Conservation (phyloP, 1,140 invertebrate species). For the Cryptotermes secundus region DNA sequence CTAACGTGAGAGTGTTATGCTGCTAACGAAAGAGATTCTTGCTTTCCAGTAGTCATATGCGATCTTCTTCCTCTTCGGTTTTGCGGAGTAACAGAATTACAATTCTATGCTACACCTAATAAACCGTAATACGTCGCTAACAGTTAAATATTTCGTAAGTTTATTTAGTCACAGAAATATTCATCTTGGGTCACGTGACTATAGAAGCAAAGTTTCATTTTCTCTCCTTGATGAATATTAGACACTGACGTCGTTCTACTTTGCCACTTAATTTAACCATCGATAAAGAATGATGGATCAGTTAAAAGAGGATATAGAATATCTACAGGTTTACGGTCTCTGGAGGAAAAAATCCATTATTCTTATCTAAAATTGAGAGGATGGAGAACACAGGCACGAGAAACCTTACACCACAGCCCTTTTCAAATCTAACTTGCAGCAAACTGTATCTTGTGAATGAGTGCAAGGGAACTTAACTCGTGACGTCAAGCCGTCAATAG, state of each 20-base stretch:
- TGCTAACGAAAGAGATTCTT: too few relatives aligned
- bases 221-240: too few relatives aligned
- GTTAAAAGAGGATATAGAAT: background rate
- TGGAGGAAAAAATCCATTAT: background rate
- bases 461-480: background rate
- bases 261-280: background rate
- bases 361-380: conserved; percentile 4
- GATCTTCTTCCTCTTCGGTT: too few relatives aligned
- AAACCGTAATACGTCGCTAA: too few relatives aligned
- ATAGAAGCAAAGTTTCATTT: too few relatives aligned
- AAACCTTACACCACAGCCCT: background rate
- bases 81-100: too few relatives aligned
- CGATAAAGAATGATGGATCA: background rate
- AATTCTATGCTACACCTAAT: too few relatives aligned
- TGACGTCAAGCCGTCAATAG: background rate
- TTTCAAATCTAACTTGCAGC: background rate
- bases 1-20: too few relatives aligned
- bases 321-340: background rate
- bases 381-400: background rate
- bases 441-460: background rate
- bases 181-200: too few relatives aligned
- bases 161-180: too few relatives aligned
- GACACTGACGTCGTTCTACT: background rate
- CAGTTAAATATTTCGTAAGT: too few relatives aligned
- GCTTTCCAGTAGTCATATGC: too few relatives aligned